Evolutionary conservation across 2,888 invertebrate species (phyloP).

Genomic region (Biston betularia): DNA sequence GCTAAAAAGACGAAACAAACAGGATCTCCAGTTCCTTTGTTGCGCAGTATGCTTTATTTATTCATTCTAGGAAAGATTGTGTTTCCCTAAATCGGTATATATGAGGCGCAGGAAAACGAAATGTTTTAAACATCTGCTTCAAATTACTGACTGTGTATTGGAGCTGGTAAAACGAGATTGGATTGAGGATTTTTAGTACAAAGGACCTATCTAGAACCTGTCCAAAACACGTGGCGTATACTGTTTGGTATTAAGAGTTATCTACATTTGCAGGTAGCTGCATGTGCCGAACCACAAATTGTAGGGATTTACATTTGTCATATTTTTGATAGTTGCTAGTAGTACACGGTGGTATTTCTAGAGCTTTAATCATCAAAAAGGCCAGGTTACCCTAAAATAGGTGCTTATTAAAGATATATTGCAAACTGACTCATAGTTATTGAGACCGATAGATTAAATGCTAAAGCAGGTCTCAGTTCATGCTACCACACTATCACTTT

Average conservation of each 20-base stretch:
- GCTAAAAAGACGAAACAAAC: slow-evolving; percentile 6
- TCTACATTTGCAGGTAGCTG: background rate
- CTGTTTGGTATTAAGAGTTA: background rate
- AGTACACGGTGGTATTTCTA: background rate
- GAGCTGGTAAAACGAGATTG: slow-evolving; percentile 3
- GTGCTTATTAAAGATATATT: too few species aligned
- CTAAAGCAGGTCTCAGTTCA: slow-evolving; percentile 5
- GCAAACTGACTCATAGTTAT: background rate
- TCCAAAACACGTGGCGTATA: slow-evolving; percentile 9
- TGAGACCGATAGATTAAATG: background rate
- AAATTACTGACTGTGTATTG: slow-evolving; percentile 2
- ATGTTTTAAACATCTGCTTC: slow-evolving; percentile 9
- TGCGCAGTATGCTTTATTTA: slow-evolving; percentile 23
- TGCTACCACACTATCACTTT: slow-evolving; percentile 23
- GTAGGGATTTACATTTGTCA: background rate
- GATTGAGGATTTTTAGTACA: slow-evolving; percentile 9
- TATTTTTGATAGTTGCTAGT: background rate
- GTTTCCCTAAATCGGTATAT: slow-evolving; percentile 6
- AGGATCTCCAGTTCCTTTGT: slow-evolving; percentile 10
- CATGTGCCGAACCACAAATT: background rate
- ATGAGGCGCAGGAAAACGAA: slow-evolving; percentile 3
- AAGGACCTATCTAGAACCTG: background rate
- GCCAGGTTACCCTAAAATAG: too few species aligned
- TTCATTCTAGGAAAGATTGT: slow-evolving; percentile 17
- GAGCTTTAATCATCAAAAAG: background rate